Percentiles rank a stretch among this genome's conserved stretches.
These are phyloP conservation scores for Chromobotia macracanthus DNA, from an alignment of 2,797 vertebrate genomes.

Conservation along the genomic window DNA sequence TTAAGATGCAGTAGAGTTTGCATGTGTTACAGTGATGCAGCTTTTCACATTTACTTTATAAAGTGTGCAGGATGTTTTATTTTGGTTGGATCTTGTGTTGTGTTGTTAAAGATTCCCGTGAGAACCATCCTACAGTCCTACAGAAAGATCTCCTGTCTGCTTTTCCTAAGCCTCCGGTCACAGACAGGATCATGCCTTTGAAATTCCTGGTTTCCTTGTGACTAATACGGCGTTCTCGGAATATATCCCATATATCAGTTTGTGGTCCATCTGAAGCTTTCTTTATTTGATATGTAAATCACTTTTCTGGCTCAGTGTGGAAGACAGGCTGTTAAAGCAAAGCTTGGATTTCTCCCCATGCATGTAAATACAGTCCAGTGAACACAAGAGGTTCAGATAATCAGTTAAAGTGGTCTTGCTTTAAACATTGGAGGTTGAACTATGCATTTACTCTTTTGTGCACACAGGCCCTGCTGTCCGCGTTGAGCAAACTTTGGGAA, in stretches of 20 bases:
- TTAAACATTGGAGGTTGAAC: slow-evolving; percentile 38
- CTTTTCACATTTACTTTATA: background rate
- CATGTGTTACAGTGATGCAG: no score
- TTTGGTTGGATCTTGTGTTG: no score
- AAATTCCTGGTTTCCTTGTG: slow-evolving; percentile 37
- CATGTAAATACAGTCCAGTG: background rate
- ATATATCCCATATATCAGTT: background rate
- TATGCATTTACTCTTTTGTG: slow-evolving; percentile 17
- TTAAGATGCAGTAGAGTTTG: background rate
- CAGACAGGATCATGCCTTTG: slow-evolving; percentile 14
- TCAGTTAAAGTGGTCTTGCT: slow-evolving; percentile 21
- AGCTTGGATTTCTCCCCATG: slow-evolving; percentile 20
- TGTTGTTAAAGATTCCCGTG: no score
- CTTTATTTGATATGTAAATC: slow-evolving; percentile 31
- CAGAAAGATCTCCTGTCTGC: background rate
- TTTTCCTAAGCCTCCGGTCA: slow-evolving; percentile 20
- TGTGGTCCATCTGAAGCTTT: slow-evolving; percentile 15
- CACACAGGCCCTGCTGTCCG: slow-evolving; percentile 28
- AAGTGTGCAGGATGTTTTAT: background rate
- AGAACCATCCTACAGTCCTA: no score
- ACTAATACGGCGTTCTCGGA: slow-evolving; percentile 2
- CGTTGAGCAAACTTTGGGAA: slow-evolving; percentile 41
- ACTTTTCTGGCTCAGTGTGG: slow-evolving; percentile 1
- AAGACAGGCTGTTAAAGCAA: slow-evolving; percentile 2
- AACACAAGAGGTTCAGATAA: slow-evolving; percentile 17